Evolutionary conservation across 2,888 invertebrate species (phyloP).

Genomic region (Bombyx huttoni): DNA sequence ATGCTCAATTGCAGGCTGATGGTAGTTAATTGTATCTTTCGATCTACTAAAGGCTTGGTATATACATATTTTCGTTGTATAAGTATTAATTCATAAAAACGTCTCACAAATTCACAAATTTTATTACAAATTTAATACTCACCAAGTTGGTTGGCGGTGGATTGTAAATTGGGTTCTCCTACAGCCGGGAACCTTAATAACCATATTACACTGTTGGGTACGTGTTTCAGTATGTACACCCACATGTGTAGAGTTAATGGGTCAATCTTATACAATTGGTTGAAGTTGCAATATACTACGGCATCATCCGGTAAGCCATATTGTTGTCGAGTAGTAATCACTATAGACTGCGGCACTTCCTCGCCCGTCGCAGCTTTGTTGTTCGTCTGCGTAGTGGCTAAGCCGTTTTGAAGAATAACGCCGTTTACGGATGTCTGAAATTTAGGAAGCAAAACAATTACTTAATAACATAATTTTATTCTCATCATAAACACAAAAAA

Average conservation of each 20-base stretch:
- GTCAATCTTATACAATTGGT: slow-evolving; percentile 99
- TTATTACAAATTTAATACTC: slow-evolving; percentile 9
- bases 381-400: slow-evolving; percentile 97
- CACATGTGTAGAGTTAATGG: slow-evolving; percentile 97
- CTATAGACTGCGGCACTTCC: slow-evolving; percentile 96
- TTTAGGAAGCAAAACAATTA: neutral
- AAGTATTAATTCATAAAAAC: no score
- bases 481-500: no score
- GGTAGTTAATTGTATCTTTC: no score
- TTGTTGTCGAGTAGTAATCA: slow-evolving; percentile 96
- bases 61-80: no score
- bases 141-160: slow-evolving; percentile 87
- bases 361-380: slow-evolving; percentile 99
- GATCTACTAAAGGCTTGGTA: no score
- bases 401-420: slow-evolving; percentile 95
- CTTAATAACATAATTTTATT: no score
- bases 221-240: slow-evolving; percentile 93
- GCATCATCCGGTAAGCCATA: slow-evolving; percentile 97
- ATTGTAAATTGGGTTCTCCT: slow-evolving; percentile 87
- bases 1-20: no score
- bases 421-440: slow-evolving; percentile 93
- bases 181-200: slow-evolving; percentile 94
- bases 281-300: slow-evolving; percentile 98
- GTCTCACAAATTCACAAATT: no score
- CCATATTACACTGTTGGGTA: slow-evolving; percentile 97